Conservation (phyloP, 2,797 vertebrate genomes). For the Malacoraja senta region DNA sequence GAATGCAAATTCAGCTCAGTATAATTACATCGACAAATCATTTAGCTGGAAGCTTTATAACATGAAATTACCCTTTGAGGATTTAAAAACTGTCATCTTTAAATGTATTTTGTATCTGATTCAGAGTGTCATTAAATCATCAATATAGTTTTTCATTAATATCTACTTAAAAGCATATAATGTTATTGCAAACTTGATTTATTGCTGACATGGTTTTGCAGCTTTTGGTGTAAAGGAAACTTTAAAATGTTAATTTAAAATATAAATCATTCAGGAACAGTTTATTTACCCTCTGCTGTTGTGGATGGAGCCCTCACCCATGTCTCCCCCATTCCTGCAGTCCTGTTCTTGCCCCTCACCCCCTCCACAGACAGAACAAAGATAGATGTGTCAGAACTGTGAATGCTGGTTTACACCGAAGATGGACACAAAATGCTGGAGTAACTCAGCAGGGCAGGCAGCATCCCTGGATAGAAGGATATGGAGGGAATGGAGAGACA, state of each 20-base stretch:
- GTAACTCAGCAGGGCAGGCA: too few relatives aligned
- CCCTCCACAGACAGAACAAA: too few relatives aligned
- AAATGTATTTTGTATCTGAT: background rate
- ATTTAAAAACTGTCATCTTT: background rate
- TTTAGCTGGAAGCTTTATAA: background rate
- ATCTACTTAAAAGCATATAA: background rate
- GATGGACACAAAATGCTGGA: too few relatives aligned
- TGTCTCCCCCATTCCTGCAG: too few relatives aligned
- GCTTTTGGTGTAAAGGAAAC: background rate
- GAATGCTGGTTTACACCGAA: too few relatives aligned
- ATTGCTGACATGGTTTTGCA: background rate
- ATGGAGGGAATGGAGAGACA: too few relatives aligned
- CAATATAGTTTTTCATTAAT: background rate
- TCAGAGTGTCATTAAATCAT: background rate
- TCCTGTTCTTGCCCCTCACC: too few relatives aligned
- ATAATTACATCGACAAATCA: background rate
- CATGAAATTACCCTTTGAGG: background rate
- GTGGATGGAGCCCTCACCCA: too few relatives aligned
- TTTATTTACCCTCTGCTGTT: too few relatives aligned
- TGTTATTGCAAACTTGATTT: conserved; percentile 8
- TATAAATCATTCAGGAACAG: background rate
- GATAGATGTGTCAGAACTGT: too few relatives aligned
- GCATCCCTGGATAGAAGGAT: too few relatives aligned
- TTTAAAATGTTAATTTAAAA: background rate
- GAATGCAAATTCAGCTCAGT: background rate